A percentile compares a stretch with the other conserved stretches of the same genome.
These are phyloP conservation scores for Thereva unica DNA, from an alignment of 2,888 invertebrate genomes.

Conservation along the genomic window DNA sequence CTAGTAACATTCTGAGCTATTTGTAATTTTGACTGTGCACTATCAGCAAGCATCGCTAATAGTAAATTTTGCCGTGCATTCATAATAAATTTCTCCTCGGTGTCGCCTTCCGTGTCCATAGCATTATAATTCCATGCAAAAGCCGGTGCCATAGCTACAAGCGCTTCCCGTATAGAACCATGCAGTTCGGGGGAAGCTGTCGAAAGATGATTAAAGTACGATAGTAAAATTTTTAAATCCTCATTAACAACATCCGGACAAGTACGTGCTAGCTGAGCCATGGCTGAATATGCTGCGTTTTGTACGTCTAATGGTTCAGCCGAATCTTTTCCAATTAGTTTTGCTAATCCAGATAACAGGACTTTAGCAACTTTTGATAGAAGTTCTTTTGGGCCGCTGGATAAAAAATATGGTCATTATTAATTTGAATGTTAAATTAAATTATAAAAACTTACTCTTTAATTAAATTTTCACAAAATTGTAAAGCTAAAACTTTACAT, in stretches of 20 bases:
- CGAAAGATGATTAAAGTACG: slow-evolving; percentile 55
- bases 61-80: slow-evolving; percentile 59
- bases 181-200: slow-evolving; percentile 61
- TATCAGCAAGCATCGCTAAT: slow-evolving; percentile 70
- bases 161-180: slow-evolving; percentile 69
- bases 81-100: slow-evolving; percentile 53
- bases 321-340: slow-evolving; percentile 54
- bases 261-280: slow-evolving; percentile 60
- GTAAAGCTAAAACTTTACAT: slow-evolving; percentile 78
- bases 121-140: slow-evolving; percentile 59
- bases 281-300: slow-evolving; percentile 58
- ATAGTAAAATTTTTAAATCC: slow-evolving; percentile 61
- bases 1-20: slow-evolving; percentile 83
- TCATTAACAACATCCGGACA: slow-evolving; percentile 67
- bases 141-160: slow-evolving; percentile 70
- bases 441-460: slow-evolving; percentile 67
- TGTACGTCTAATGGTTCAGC: slow-evolving; percentile 58
- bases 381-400: slow-evolving; percentile 53
- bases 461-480: slow-evolving; percentile 80
- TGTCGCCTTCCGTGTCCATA: slow-evolving; percentile 46
- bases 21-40: slow-evolving; percentile 75
- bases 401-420: slow-evolving; percentile 11
- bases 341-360: slow-evolving; percentile 54
- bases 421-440: slow-evolving; percentile 3
- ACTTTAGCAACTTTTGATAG: slow-evolving; percentile 56